Percentiles rank a stretch among this genome's conserved stretches.
phyloP scores from a whole-genome alignment of 2,797 vertebrate species.

The Halcyon leucocephala region DNA sequence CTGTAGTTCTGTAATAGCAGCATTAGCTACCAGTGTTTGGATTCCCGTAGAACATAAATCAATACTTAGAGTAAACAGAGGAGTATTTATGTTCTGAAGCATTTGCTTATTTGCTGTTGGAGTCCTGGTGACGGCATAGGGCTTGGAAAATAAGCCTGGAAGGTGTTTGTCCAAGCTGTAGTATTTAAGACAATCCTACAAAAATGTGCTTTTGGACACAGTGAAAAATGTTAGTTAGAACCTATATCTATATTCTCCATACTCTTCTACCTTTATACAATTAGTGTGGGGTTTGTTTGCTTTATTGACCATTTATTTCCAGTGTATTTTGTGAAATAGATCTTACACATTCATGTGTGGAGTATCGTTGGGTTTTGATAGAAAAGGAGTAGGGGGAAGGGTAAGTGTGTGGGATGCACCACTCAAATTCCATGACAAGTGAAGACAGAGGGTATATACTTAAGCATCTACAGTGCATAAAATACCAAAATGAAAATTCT shows the following conservation, averaged over 20 bases:
- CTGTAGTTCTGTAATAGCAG: background rate
- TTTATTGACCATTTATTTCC: background rate
- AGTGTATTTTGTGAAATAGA: background rate
- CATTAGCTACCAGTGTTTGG: background rate
- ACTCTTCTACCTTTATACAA: background rate
- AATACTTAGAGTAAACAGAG: background rate
- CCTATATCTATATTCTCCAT: rapidly evolving
- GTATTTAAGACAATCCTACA: background rate
- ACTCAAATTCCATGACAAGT: background rate
- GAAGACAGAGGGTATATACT: background rate
- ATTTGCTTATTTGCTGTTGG: background rate
- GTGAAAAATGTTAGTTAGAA: background rate
- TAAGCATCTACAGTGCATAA: background rate
- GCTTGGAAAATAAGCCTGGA: background rate
- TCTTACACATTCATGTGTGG: rapidly evolving
- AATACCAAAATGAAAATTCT: background rate
- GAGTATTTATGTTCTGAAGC: background rate
- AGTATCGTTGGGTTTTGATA: background rate
- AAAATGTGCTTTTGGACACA: background rate
- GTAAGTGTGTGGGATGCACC: background rate
- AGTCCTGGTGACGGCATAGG: background rate
- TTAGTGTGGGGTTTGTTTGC: background rate
- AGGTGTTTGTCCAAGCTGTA: background rate
- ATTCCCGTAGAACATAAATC: background rate
- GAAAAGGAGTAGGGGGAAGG: background rate